Conservation (phyloP, 2,888 invertebrate genomes). For the Metallyticus violacea region DNA sequence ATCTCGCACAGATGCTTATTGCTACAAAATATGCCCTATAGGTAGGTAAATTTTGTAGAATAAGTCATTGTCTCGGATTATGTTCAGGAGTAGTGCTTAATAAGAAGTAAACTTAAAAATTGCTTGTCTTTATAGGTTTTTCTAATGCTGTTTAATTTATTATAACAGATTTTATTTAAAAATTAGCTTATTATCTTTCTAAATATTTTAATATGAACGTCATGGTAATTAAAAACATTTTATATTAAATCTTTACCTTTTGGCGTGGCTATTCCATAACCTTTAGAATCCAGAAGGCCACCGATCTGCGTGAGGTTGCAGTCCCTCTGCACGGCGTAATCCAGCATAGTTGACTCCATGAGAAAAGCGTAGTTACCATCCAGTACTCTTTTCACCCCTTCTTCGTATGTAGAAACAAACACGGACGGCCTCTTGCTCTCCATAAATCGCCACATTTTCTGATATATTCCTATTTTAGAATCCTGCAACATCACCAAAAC, state of each 20-base stretch:
- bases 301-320: conserved; percentile 98
- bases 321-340: conserved; percentile 91
- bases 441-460: conserved; percentile 97
- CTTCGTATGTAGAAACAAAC: conserved; percentile 86
- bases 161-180: no score
- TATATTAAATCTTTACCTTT: conserved; percentile 61
- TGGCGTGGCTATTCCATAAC: conserved; percentile 96
- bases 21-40: no score
- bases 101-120: no score
- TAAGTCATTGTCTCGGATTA: no score
- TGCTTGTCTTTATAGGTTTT: no score
- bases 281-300: conserved; percentile 77
- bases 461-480: conserved; percentile 85
- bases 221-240: no score
- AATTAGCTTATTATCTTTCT: no score
- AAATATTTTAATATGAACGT: no score
- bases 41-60: no score
- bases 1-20: no score
- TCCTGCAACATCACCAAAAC: conserved; percentile 53
- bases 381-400: conserved; percentile 83
- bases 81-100: no score
- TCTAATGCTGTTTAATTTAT: no score
- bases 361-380: conserved; percentile 93
- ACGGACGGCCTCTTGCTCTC: conserved; percentile 74
- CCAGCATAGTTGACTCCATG: conserved; percentile 97